Evolutionary conservation across 1,140 invertebrate genomes (phyloP).

Genomic region (Colletes gigas): DNA sequence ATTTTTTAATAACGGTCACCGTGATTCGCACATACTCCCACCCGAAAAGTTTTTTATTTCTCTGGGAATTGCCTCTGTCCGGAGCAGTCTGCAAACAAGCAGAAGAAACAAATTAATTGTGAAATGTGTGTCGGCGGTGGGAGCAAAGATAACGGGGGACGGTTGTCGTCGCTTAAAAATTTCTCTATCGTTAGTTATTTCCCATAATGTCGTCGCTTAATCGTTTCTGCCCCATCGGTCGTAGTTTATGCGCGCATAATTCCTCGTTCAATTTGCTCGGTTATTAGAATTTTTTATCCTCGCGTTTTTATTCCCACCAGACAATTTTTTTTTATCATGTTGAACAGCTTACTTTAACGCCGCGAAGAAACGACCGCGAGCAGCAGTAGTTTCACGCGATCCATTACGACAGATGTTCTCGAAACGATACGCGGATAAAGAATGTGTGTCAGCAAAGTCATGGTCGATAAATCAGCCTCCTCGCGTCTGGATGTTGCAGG

Average conservation of each 20-base stretch:
- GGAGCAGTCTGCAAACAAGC: too few species aligned
- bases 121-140: background rate
- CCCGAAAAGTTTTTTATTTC: slow-evolving; percentile 9
- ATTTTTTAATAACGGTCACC: too few species aligned
- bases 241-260: background rate
- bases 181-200: background rate
- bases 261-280: background rate
- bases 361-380: background rate
- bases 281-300: background rate
- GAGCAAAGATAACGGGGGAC: background rate
- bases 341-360: background rate
- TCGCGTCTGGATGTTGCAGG: too few species aligned
- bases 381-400: background rate
- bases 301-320: background rate
- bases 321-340: background rate
- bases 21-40: background rate
- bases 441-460: too few species aligned
- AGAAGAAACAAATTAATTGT: slow-evolving; percentile 9
- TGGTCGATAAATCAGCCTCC: too few species aligned
- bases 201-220: background rate
- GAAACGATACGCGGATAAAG: too few species aligned
- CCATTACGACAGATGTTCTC: too few species aligned
- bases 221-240: background rate
- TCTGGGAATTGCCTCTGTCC: background rate
- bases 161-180: background rate